Evolutionary conservation across 2,888 invertebrate genomes (phyloP).

Genomic region (Augochlorella aurata): DNA sequence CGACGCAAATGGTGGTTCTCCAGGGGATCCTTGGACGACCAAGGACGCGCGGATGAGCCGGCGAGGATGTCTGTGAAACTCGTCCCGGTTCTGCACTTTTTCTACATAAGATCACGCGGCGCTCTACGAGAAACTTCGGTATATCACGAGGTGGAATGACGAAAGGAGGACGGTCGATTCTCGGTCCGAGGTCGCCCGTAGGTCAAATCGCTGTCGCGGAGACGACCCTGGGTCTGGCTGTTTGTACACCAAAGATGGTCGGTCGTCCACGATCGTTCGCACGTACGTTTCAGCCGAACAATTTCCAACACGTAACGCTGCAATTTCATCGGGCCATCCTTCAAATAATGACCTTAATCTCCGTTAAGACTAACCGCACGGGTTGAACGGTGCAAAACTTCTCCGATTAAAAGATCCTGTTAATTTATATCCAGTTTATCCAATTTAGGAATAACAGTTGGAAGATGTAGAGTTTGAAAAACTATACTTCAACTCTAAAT

Average conservation of each 20-base stretch:
- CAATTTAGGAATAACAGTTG: too few relatives aligned
- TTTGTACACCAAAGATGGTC: slow-evolving; percentile 62
- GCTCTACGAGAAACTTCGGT: slow-evolving; percentile 60
- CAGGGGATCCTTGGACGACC: slow-evolving; percentile 47
- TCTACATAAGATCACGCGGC: slow-evolving; percentile 53
- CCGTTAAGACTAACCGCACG: not conserved
- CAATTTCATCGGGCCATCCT: slow-evolving; percentile 20
- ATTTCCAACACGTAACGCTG: slow-evolving; percentile 28
- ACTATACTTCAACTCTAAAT: not conserved
- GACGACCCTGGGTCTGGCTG: slow-evolving; percentile 56
- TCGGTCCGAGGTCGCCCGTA: slow-evolving; percentile 67
- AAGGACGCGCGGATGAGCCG: slow-evolving; percentile 44
- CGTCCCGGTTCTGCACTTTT: slow-evolving; percentile 49
- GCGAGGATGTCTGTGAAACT: slow-evolving; percentile 42
- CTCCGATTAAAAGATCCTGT: not conserved
- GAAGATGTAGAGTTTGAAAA: not conserved
- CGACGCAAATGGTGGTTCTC: slow-evolving; percentile 51
- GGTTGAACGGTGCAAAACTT: not conserved
- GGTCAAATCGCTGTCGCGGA: slow-evolving; percentile 67
- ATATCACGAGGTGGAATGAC: slow-evolving; percentile 65
- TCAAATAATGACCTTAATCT: not conserved
- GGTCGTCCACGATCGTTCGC: slow-evolving; percentile 45
- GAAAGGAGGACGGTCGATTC: slow-evolving; percentile 73
- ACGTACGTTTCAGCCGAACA: slow-evolving; percentile 26
- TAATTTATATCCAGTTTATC: too few relatives aligned